Percentiles rank a stretch among this genome's conserved stretches.
phyloP scores from a whole-genome alignment of 2,797 vertebrate species.

The Euthynnus affinis region DNA sequence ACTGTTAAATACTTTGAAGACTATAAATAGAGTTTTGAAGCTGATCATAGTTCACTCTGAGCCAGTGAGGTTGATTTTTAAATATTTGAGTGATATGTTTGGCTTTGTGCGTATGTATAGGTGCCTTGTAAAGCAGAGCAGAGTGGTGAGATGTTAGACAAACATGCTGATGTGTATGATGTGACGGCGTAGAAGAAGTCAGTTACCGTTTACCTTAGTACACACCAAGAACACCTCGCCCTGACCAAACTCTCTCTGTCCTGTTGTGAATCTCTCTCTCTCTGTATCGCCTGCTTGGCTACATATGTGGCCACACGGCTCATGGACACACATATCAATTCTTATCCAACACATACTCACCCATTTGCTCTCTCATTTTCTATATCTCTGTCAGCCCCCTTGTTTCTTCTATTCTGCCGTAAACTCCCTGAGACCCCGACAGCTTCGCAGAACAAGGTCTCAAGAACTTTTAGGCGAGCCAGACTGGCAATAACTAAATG shows the following conservation, averaged over 20 bases:
- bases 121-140: neutral
- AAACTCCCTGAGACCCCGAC: conserved; percentile 17
- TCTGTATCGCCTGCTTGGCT: neutral
- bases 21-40: neutral
- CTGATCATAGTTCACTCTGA: neutral
- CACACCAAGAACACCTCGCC: neutral
- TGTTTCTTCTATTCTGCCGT: conserved; percentile 26
- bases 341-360: conserved; percentile 14
- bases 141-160: conserved; percentile 33
- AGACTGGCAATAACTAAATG: conserved; percentile 57
- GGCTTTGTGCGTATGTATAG: neutral
- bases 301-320: neutral
- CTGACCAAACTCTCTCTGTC: neutral
- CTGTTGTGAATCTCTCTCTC: neutral
- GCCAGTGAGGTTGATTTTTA: neutral
- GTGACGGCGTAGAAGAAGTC: conserved; percentile 17
- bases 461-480: conserved; percentile 35
- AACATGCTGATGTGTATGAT: conserved; percentile 34
- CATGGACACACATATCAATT: neutral
- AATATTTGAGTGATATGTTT: neutral
- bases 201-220: conserved; percentile 1
- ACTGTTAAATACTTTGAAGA: neutral
- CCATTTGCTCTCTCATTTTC: neutral
- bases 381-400: conserved; percentile 18
- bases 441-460: conserved; percentile 48